Evolutionary conservation across 2,888 invertebrate genomes (phyloP).

Genomic region (Drosophila rubida): DNA sequence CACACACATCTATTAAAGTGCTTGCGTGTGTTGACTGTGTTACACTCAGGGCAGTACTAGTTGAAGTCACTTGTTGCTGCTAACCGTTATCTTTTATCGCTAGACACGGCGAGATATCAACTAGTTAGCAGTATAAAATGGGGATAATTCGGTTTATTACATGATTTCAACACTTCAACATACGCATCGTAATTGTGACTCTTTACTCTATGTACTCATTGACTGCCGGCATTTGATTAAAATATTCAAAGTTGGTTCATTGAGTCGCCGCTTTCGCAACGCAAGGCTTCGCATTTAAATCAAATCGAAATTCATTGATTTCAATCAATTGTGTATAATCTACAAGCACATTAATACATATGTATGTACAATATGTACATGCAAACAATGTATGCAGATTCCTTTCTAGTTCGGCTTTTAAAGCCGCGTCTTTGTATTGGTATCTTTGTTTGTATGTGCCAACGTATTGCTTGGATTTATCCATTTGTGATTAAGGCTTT

Average conservation of each 20-base stretch:
- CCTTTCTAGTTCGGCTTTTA: background rate
- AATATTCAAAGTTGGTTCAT: background rate
- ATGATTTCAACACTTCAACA: constrained; percentile 18
- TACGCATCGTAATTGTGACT: constrained; percentile 29
- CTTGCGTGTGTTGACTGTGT: no score
- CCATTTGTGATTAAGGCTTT: constrained; percentile 12
- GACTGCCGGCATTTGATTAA: background rate
- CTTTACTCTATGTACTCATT: background rate
- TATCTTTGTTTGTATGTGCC: background rate
- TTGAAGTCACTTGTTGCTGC: constrained; percentile 24
- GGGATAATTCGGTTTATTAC: constrained; percentile 49
- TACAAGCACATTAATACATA: background rate
- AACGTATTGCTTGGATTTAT: constrained; percentile 2
- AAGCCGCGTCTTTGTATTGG: background rate
- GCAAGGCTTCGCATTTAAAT: constrained; percentile 16
- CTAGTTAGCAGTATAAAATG: constrained; percentile 1
- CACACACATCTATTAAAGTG: background rate
- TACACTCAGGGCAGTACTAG: no score
- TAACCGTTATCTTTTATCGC: constrained; percentile 51
- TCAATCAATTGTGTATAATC: constrained; percentile 21
- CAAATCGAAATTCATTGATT: constrained; percentile 35
- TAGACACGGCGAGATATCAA: constrained; percentile 7
- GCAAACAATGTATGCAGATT: background rate
- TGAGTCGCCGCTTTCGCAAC: background rate
- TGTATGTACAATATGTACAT: background rate